Evolutionary conservation across 2,113 vertebrate species (phyloP), one percentile per base, ranked within the genome.

Genomic region (Spilogale gracilis): DNA sequence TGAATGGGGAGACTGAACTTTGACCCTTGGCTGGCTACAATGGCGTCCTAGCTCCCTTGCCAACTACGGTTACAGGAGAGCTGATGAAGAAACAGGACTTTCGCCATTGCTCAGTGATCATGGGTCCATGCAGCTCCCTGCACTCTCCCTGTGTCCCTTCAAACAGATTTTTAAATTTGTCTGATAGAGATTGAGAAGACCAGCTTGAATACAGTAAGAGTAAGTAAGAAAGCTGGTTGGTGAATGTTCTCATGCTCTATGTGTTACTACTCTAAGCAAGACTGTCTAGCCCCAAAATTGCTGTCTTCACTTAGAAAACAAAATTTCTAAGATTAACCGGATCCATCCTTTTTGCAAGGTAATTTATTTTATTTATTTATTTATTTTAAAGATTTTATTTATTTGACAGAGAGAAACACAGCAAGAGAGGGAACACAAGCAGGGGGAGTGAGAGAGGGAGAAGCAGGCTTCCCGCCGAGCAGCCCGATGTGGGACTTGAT

Each of bases 271-370:
- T 93, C 14, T 17, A 94, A 90, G 56, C 61, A 95, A 74, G 6
- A 38, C 32, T 60, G 5, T 61, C 20, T 30, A 74, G 6, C 45
- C 17, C 12, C 20, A 74, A 32, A 56, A 18, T 76, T 90, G 6
- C 12, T 92, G 71, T 27, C 27, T 74, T 92, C 60, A 81, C 61
- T 87, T 61, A 48, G 14, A 92, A 96, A 92, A 56, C 10, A 89
- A 79, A 45, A 76, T 84, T 48, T 23, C 11, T 85, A 60, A 78
- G 23, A 38, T 73, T 45, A 84, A 58, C 27, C 74, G 23, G 76
- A 84, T n/a, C 14, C 27, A 74, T 27, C 52, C 13, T 76, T 9
- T 18, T 67, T 81, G 18, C 18, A 56, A 63, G 45, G 50, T 83
- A 30, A n/a, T 74, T 38, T 38, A n/a, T 74, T 38, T 38, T 38